Percentiles rank a stretch among this genome's conserved stretches.
phyloP scores from a whole-genome alignment of 2,113 vertebrate genomes.

The Rhegmatorhina hoffmannsi region DNA sequence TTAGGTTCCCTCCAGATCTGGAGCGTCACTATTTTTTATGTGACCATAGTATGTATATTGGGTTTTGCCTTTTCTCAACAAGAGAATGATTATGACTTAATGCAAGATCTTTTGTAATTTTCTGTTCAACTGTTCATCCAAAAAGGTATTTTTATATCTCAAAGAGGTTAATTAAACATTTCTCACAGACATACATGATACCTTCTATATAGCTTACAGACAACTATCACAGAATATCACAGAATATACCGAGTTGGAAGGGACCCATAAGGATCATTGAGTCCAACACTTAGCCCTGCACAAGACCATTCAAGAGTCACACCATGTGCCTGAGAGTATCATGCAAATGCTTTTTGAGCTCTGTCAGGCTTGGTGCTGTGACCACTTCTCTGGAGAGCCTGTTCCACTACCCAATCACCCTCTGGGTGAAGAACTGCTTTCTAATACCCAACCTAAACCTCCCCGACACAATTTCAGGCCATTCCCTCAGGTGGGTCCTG shows the following conservation, averaged over 20 bases:
- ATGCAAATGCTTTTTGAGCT: not conserved
- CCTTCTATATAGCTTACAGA: not conserved
- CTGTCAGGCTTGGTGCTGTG: not conserved
- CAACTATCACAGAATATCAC: not conserved
- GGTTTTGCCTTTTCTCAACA: not conserved
- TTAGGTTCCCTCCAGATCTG: not conserved
- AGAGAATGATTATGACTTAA: not conserved
- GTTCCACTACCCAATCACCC: not conserved
- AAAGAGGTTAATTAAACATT: not conserved
- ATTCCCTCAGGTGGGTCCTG: not conserved
- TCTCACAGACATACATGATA: not conserved
- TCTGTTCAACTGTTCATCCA: not conserved
- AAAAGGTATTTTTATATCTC: not conserved
- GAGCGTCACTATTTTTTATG: not conserved
- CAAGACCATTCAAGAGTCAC: not conserved
- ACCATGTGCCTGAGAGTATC: not conserved
- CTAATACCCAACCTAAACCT: not conserved
- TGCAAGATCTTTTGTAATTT: not conserved
- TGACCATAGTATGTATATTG: accelerated
- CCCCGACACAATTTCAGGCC: not conserved
- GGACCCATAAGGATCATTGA: not conserved
- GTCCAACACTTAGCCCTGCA: not conserved
- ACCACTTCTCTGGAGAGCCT: not conserved
- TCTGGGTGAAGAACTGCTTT: not conserved
- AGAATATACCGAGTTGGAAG: not conserved